Conservation (phyloP, 2,113 vertebrate genomes). For the Condylura cristata region DNA sequence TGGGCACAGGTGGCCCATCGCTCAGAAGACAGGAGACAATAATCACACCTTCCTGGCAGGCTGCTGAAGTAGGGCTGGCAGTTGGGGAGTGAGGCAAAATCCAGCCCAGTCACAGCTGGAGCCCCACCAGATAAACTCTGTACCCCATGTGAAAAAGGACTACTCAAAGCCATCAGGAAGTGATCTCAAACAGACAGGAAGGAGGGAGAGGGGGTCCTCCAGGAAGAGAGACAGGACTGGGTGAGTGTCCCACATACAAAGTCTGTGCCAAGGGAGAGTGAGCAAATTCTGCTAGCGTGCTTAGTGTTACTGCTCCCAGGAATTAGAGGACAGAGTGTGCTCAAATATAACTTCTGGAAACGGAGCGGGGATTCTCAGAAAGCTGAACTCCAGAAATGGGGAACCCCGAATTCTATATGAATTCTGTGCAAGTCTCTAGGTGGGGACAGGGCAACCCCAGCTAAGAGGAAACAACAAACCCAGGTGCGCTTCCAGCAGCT, state of each 20-base stretch:
- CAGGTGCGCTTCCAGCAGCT: neutral
- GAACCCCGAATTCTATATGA: neutral
- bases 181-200: neutral
- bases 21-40: neutral
- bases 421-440: neutral
- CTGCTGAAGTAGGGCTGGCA: too few species aligned
- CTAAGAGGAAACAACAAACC: too few species aligned
- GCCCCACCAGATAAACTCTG: neutral
- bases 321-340: neutral
- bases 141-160: neutral
- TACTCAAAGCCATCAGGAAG: neutral
- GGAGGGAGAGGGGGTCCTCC: accelerated
- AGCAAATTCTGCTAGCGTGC: neutral
- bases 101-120: neutral
- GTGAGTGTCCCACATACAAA: neutral
- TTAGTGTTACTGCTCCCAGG: neutral
- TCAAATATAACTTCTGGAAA: neutral
- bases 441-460: neutral
- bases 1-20: accelerated
- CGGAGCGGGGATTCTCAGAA: neutral
- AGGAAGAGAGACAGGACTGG: neutral
- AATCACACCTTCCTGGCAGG: neutral
- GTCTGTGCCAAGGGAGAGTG: neutral
- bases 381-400: neutral
- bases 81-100: neutral